phyloP scores from a whole-genome alignment of 2,797 vertebrate genomes.

The Parambassis ranga region DNA sequence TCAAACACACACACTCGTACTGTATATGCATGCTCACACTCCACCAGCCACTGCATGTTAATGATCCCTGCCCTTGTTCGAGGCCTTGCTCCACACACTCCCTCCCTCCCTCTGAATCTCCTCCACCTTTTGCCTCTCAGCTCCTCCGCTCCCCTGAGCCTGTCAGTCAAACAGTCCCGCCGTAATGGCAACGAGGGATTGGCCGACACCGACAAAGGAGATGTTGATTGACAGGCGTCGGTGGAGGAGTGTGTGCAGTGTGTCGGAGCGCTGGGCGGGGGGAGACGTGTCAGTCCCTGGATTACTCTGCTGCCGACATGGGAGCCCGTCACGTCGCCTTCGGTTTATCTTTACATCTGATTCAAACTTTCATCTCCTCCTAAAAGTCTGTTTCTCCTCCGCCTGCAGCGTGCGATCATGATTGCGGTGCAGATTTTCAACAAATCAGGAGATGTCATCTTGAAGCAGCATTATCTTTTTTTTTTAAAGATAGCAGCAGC shows the following conservation, averaged over 20 bases:
- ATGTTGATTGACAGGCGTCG: slow-evolving; percentile 57
- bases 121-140: neutral
- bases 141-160: neutral
- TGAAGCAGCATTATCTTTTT: neutral
- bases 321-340: slow-evolving; percentile 13
- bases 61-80: slow-evolving; percentile 56
- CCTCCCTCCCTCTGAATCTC: slow-evolving; percentile 1
- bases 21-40: slow-evolving; percentile 3
- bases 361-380: slow-evolving; percentile 32
- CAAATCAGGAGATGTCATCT: slow-evolving; percentile 34
- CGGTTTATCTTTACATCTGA: slow-evolving; percentile 32
- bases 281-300: slow-evolving; percentile 25
- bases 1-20: slow-evolving; percentile 27
- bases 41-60: slow-evolving; percentile 51
- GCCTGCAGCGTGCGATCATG: slow-evolving; percentile 4
- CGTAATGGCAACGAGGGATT: slow-evolving; percentile 53
- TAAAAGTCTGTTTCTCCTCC: neutral
- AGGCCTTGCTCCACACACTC: slow-evolving; percentile 28
- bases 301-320: slow-evolving; percentile 1
- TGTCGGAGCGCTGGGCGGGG: slow-evolving; percentile 7
- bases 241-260: slow-evolving; percentile 21
- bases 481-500: slow-evolving; percentile 18
- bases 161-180: slow-evolving; percentile 53
- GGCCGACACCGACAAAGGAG: slow-evolving; percentile 45
- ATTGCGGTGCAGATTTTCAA: neutral